Evolutionary conservation across 2,113 vertebrate species (phyloP), one percentile per base, ranked within the genome.

Genomic region (Gadus macrocephalus): DNA sequence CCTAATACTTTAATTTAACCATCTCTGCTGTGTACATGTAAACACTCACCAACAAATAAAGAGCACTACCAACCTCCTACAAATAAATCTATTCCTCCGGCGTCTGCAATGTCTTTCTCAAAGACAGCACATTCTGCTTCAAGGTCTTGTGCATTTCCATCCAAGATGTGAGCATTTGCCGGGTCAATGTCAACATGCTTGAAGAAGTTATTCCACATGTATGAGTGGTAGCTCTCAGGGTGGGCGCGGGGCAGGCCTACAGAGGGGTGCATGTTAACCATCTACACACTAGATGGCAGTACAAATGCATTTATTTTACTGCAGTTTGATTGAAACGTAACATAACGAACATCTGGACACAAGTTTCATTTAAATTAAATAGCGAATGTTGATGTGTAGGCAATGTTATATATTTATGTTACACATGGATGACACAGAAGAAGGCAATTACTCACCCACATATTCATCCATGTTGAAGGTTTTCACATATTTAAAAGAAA

Each of bases 391-490:
- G 31, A 35, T 35, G 31, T 35, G 31, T 35, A 35, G 31, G 31
- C 31, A 35, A 35, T 35, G 31, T 35, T 35, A 35, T 4, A 35
- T 4, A 35, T 35, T 35, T 35, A 35, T 35, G 31, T 35, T 49
- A 49, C 11, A 49, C 12, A 9, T 49, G 42, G 8, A 49, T 49
- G 42, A 49, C 42, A 49, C 42, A 49, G 9, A 49, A 49, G 0
- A 9, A 49, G 42, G 42, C 42, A 7, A 49, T 49, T 49, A 49
- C 96, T 92, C 85, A 98, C 97, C 96, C 2, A 99, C 97, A 73
- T 98, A 99, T 80, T 99, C 97, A 65, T 99, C 96, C 97, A 99
- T 99, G 85, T 99, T 98, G 88, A 99, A 98, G 2, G 97, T 98
- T 81, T 96, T 98, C 80, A 99, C 96, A 77, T 95, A 96, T 78